Percentiles rank a stretch among this genome's conserved stretches.
Conservation (phyloP, 2,888 invertebrate genomes). For the Drosophila cognata region DNA sequence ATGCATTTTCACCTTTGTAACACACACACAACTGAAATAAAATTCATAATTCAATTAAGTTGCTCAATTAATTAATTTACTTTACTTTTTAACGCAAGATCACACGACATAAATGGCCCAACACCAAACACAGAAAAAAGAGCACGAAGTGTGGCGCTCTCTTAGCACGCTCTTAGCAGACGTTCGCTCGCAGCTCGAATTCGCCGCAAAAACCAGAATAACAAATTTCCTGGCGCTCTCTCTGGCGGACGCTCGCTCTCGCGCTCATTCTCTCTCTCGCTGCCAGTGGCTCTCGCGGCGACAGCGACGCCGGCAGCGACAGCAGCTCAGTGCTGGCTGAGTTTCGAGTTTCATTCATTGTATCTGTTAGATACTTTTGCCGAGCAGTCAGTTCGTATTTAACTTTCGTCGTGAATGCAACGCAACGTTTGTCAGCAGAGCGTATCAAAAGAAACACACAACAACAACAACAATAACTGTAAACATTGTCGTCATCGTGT, state of each 20-base stretch:
- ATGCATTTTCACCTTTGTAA: not conserved
- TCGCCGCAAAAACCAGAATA: conserved; percentile 72
- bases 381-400: conserved; percentile 79
- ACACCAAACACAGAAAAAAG: conserved; percentile 9
- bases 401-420: conserved; percentile 82
- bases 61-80: not conserved
- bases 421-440: conserved; percentile 72
- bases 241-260: not conserved
- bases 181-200: conserved; percentile 42
- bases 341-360: conserved; percentile 83
- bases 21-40: not conserved
- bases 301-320: conserved; percentile 34
- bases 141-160: conserved; percentile 17
- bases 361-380: conserved; percentile 63
- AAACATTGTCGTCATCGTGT: conserved; percentile 31
- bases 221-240: conserved; percentile 32
- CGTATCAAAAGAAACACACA: conserved; percentile 43
- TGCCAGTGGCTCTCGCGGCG: conserved; percentile 27
- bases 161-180: conserved; percentile 43
- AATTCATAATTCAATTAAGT: not conserved
- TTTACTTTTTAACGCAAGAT: conserved; percentile 23
- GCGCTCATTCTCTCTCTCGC: conserved; percentile 15
- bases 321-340: conserved; percentile 22
- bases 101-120: not conserved
- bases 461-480: conserved; percentile 37